A percentile compares a stretch with the other conserved stretches of the same genome.
These are phyloP conservation scores for Oxystoma pomonae DNA, from an alignment of 2,888 invertebrate genomes.

Conservation along the genomic window DNA sequence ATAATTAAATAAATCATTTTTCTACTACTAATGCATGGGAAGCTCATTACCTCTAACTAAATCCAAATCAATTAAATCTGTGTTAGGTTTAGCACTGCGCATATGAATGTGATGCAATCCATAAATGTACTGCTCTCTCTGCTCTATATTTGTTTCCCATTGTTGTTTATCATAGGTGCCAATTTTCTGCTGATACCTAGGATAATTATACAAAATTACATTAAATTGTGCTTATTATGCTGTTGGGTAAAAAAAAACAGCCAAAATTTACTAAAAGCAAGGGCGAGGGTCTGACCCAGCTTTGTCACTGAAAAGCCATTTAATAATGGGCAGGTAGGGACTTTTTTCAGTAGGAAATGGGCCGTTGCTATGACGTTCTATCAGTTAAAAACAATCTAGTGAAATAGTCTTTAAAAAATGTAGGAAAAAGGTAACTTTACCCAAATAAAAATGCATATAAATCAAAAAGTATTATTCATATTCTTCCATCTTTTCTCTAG, in stretches of 20 bases:
- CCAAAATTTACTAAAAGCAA: background rate
- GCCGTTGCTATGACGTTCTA: too few species aligned
- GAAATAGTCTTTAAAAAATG: background rate
- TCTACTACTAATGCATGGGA: too few species aligned
- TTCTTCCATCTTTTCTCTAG: too few species aligned
- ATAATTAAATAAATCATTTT: too few species aligned
- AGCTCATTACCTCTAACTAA: constrained; percentile 95
- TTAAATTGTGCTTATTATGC: background rate
- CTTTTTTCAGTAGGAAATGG: too few species aligned
- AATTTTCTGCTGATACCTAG: constrained; percentile 92
- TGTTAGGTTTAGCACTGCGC: constrained; percentile 76
- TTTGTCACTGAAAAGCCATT: too few species aligned
- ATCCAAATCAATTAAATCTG: constrained; percentile 94
- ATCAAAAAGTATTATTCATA: too few species aligned
- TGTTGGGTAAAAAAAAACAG: background rate
- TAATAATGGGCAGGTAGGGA: too few species aligned
- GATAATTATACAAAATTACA: constrained; percentile 15
- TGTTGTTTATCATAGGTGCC: constrained; percentile 95
- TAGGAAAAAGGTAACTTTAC: too few species aligned
- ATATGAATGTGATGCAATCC: constrained; percentile 74
- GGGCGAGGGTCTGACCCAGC: too few species aligned
- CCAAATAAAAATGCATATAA: too few species aligned
- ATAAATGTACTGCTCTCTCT: constrained; percentile 85
- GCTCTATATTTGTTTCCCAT: constrained; percentile 96
- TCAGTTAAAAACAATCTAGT: too few species aligned